Evolutionary conservation across 2,113 vertebrate species (phyloP).

Genomic region (Apodemus sylvaticus): DNA sequence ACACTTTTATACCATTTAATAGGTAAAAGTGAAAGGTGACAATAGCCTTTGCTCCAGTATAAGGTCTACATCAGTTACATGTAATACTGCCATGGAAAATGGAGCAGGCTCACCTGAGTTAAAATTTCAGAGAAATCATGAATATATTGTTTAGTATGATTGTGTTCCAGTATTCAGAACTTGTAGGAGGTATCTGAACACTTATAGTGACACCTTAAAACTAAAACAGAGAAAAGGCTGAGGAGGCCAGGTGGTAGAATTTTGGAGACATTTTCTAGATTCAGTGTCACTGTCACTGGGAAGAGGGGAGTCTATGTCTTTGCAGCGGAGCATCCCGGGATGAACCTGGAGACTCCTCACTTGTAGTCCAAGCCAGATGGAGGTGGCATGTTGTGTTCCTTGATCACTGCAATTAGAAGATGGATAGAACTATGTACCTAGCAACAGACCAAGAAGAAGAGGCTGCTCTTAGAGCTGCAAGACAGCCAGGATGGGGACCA

Average conservation of each 20-base stretch:
- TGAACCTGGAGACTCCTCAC: background rate
- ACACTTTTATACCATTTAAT: background rate
- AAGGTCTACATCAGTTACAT: background rate
- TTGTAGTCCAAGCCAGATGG: background rate
- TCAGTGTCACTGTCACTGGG: background rate
- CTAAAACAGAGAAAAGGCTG: background rate
- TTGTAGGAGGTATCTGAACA: constrained; percentile 20
- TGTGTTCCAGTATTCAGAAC: background rate
- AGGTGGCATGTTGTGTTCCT: background rate
- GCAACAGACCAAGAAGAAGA: background rate
- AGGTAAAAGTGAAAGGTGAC: background rate
- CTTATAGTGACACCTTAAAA: background rate
- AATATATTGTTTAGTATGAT: background rate
- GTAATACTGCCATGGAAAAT: background rate
- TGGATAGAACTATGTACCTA: fast-evolving
- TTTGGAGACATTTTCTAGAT: background rate
- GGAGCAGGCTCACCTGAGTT: background rate
- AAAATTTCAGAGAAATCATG: constrained; percentile 15
- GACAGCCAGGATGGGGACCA: background rate
- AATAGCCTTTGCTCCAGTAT: background rate
- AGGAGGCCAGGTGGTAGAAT: background rate
- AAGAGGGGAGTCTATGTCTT: background rate
- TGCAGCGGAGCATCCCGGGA: background rate
- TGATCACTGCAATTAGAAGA: background rate
- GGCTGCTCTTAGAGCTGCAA: background rate